Conservation (phyloP, 2,113 vertebrate species). For the Calcarius ornatus region DNA sequence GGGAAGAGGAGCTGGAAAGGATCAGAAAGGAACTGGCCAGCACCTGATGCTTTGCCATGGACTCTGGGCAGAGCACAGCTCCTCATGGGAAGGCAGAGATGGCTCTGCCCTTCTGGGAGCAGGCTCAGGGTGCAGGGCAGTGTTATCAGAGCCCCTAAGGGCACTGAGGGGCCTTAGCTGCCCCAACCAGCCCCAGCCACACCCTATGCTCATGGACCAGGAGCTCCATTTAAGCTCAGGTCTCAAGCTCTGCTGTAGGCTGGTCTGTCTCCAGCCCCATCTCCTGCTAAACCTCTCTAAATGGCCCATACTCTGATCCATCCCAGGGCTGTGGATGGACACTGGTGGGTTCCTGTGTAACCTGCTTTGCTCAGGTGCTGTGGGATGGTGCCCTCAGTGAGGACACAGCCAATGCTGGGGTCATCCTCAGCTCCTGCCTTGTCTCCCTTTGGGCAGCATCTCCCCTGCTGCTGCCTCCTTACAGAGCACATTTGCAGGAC, state of each 20-base stretch:
- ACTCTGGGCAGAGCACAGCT: background rate
- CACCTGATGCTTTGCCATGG: background rate
- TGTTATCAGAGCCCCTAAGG: background rate
- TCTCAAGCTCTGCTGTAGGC: background rate
- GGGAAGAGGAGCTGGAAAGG: background rate
- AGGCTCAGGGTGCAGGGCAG: background rate
- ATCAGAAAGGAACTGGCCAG: background rate
- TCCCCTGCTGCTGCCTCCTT: background rate
- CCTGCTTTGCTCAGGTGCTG: background rate
- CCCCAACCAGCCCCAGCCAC: background rate
- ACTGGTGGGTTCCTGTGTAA: background rate
- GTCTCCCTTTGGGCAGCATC: background rate
- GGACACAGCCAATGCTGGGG: background rate
- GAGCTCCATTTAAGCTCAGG: background rate
- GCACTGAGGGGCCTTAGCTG: background rate
- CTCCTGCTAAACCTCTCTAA: background rate
- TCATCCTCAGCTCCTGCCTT: background rate
- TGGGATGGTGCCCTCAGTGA: background rate
- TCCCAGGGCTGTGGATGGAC: background rate
- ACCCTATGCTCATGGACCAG: background rate
- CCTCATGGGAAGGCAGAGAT: background rate
- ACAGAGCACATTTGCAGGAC: background rate
- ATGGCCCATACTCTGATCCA: background rate
- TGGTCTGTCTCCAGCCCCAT: fast-evolving
- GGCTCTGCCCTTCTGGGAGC: background rate